A percentile compares a stretch with the other conserved stretches of the same genome.
phyloP scores from a whole-genome alignment of 2,797 vertebrate species.

The Chloroceryle amazona region DNA sequence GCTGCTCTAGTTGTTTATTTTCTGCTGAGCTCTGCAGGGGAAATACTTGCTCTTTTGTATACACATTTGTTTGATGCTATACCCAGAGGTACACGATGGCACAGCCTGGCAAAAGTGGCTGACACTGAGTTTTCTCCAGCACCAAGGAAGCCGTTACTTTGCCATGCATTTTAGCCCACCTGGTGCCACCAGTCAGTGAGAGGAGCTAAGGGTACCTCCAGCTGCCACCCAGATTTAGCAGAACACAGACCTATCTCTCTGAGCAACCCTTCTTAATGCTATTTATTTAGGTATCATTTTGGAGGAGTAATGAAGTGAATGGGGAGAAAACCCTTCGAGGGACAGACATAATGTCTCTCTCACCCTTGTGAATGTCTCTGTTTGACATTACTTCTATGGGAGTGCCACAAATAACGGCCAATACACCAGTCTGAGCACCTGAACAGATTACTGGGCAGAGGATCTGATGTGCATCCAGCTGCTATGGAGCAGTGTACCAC shows the following conservation, averaged over 20 bases:
- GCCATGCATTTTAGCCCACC: background rate
- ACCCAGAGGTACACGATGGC: background rate
- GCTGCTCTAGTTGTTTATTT: slow-evolving; percentile 26
- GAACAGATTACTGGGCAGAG: background rate
- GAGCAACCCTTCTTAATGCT: background rate
- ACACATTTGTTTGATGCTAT: background rate
- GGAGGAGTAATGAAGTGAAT: background rate
- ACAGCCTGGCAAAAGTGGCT: background rate
- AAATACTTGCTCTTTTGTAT: background rate
- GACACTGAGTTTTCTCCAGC: background rate
- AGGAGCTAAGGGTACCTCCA: background rate
- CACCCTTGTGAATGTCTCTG: background rate
- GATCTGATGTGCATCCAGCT: background rate
- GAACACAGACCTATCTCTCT: background rate
- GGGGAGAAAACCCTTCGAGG: background rate
- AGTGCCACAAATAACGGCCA: background rate
- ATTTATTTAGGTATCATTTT: background rate
- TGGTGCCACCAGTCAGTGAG: background rate
- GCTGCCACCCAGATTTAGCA: background rate
- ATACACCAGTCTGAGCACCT: background rate
- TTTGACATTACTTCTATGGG: background rate
- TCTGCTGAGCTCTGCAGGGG: background rate
- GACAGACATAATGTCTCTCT: background rate
- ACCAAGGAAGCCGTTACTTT: background rate
- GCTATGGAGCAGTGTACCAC: background rate